Base-by-base conservation (phyloP, 2,797 vertebrate genomes). In the Triplophysa yarkandensis region DNA sequence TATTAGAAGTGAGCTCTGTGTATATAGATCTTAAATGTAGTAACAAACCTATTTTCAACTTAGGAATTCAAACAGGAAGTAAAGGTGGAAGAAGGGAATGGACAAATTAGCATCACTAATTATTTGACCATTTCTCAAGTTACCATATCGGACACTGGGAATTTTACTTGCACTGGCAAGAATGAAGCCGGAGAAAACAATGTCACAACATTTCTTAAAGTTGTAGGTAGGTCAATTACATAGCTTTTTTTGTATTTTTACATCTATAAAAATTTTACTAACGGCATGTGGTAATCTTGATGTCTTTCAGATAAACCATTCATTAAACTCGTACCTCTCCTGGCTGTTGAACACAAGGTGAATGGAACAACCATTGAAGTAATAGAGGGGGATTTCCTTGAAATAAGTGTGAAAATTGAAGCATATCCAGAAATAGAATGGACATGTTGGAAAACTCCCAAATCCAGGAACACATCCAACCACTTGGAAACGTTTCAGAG, bases 191-290 rank as follows among this genome's bases (percentile, higher is more conserved):
- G 92, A 1, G 5, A 0, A 4, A 75, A 63, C 67, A 87, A 21
- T 0, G 77, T 79, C 57, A 91, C 90, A 0, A 77, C 88, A 28
- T 23, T 36, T 10, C 93, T 98, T 17, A 86, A 8, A 71, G 95
- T 98, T 16, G 82, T 94, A 67, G 94, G 96, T 97, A 81, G 90
- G 91, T 63, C n/a, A n/a, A n/a, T n/a, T n/a, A n/a, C n/a, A n/a
- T n/a, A n/a, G n/a, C n/a, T n/a, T n/a, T n/a, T n/a, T n/a, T 36
- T 36, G 34, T 10, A 36, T 10, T 7, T 36, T 8, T 8, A 36
- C 8, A 36, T 36, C 8, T 36, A 0, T 36, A 10, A 36, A 10
- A 36, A 32, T 8, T 36, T 1, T 10, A 36, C 8, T 50, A 19
- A 23, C 11, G 46, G 34, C 50, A 27, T n/a, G 39, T 46, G 6